A percentile compares a stretch with the other conserved stretches of the same genome.
These are phyloP conservation scores for Psophia crepitans DNA, from an alignment of 2,113 vertebrate species.

Conservation along the genomic window DNA sequence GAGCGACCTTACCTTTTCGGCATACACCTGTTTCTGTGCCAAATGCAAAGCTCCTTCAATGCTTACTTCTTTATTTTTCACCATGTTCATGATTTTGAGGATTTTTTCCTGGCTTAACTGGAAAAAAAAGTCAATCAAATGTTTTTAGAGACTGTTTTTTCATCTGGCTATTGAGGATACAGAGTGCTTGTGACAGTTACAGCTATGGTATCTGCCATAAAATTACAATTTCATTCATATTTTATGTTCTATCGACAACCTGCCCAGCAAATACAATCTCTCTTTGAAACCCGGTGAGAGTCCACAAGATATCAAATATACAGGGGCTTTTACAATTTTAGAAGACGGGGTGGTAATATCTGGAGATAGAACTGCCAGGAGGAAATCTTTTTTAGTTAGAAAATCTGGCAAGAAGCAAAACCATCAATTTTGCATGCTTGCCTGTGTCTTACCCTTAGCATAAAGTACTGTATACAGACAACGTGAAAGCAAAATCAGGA, in stretches of 20 bases:
- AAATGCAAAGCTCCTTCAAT: constrained; percentile 75
- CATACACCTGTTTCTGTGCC: constrained; percentile 54
- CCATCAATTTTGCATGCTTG: neutral
- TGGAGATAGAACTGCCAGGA: constrained; percentile 10
- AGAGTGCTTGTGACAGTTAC: neutral
- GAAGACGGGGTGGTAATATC: neutral
- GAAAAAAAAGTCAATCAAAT: neutral
- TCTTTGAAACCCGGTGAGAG: constrained; percentile 19
- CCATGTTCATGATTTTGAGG: constrained; percentile 70
- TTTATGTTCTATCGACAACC: neutral
- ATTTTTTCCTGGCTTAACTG: constrained; percentile 53
- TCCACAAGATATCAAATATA: neutral
- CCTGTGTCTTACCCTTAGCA: neutral
- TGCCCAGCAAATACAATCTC: constrained; percentile 1
- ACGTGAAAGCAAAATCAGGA: neutral
- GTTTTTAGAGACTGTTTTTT: neutral
- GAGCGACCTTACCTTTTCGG: neutral
- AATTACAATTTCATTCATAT: constrained; percentile 12
- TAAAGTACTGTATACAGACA: neutral
- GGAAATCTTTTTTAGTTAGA: neutral
- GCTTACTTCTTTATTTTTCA: constrained; percentile 79
- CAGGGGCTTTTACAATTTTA: neutral
- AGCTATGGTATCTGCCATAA: neutral
- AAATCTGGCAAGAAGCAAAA: neutral
- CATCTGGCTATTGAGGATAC: neutral